Evolutionary conservation across 2,888 invertebrate species (phyloP).

Genomic region (Gnatocerus cornutus): DNA sequence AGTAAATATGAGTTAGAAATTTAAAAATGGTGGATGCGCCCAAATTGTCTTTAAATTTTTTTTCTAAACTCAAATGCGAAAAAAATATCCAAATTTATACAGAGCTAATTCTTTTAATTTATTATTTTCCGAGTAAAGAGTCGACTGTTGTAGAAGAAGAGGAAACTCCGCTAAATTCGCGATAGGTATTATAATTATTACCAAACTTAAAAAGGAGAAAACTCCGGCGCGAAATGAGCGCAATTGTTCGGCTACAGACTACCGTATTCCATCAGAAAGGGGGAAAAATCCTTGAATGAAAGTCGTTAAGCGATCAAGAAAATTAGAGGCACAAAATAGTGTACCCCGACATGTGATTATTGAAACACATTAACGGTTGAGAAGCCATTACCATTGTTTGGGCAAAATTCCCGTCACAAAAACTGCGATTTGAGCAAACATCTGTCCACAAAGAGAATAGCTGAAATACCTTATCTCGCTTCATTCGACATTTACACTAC

Average conservation of each 20-base stretch:
- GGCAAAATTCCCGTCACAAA: slow-evolving; percentile 19
- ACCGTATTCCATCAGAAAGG: neutral
- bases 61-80: too few species aligned
- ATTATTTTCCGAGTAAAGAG: too few species aligned
- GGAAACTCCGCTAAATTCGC: too few species aligned
- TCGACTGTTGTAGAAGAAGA: too few species aligned
- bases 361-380: slow-evolving; percentile 11
- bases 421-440: slow-evolving; percentile 49
- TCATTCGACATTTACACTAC: slow-evolving; percentile 65
- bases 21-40: too few species aligned
- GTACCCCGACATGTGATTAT: slow-evolving; percentile 2
- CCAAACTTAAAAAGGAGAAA: too few species aligned
- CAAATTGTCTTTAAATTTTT: too few species aligned
- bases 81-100: too few species aligned
- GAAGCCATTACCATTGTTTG: slow-evolving; percentile 30
- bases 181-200: too few species aligned
- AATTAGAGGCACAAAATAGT: neutral
- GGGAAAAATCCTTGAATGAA: neutral
- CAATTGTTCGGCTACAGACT: neutral
- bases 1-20: too few species aligned
- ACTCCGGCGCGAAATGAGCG: neutral
- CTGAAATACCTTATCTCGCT: slow-evolving; percentile 55
- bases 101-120: too few species aligned
- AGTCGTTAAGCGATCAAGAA: slow-evolving; percentile 1
- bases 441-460: slow-evolving; percentile 54